Evolutionary conservation across 92 coral and sea anemone genomes (phyloP).

Genomic region (Epizoanthus rinbou): DNA sequence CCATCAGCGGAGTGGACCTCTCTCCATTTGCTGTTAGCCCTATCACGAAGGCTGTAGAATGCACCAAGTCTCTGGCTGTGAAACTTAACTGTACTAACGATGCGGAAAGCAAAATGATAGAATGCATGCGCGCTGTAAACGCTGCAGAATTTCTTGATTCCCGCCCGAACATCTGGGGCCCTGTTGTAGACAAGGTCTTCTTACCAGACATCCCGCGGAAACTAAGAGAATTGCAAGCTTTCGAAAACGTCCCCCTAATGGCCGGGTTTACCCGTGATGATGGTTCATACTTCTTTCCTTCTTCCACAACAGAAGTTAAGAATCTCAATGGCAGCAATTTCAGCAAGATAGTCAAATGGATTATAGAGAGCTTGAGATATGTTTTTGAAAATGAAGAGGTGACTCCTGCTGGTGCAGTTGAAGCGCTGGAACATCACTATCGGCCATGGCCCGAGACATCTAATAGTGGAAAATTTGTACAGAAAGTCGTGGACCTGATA

Average conservation of each 20-base stretch:
- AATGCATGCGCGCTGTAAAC: slow-evolving; percentile 65
- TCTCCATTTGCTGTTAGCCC: slow-evolving; percentile 86
- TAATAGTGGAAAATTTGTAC: slow-evolving; percentile 30
- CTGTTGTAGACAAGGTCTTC: slow-evolving; percentile 69
- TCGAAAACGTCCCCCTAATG: slow-evolving; percentile 61
- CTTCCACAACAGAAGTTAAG: background rate
- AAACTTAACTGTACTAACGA: slow-evolving; percentile 63
- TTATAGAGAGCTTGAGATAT: background rate
- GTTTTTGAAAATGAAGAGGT: background rate
- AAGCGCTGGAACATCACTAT: slow-evolving; percentile 48
- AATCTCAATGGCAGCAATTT: background rate
- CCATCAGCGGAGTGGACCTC: slow-evolving; percentile 85
- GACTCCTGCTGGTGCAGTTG: slow-evolving; percentile 7
- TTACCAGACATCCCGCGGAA: slow-evolving; percentile 66
- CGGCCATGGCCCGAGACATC: slow-evolving; percentile 59
- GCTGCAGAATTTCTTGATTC: slow-evolving; percentile 24
- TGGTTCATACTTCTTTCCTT: slow-evolving; percentile 43
- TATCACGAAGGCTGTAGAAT: slow-evolving; percentile 52
- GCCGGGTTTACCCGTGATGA: slow-evolving; percentile 80
- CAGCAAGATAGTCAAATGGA: background rate
- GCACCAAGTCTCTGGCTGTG: slow-evolving; percentile 49
- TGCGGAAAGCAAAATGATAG: slow-evolving; percentile 38
- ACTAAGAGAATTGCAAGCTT: slow-evolving; percentile 56
- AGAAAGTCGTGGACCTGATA: slow-evolving; percentile 31
- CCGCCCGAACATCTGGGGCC: slow-evolving; percentile 39